A percentile compares a stretch with the other conserved stretches of the same genome.
phyloP scores from a whole-genome alignment of 2,888 invertebrate species.

The Lasioglossum malachurum region DNA sequence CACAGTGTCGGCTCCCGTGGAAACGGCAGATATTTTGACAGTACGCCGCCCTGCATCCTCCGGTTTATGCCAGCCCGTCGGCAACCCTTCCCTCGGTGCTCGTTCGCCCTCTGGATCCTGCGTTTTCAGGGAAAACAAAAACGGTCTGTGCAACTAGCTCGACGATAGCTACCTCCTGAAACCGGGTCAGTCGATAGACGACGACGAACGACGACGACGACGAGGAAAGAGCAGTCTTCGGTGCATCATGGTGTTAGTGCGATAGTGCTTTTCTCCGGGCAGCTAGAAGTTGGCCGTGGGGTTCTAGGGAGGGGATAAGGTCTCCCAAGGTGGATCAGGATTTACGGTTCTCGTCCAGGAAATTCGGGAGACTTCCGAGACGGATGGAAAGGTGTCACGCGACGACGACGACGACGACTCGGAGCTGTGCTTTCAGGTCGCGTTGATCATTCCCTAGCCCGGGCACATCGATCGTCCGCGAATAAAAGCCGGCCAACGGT shows the following conservation, averaged over 20 bases:
- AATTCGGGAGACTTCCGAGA: not conserved
- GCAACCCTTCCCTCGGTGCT: not conserved
- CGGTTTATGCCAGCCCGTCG: constrained; percentile 53
- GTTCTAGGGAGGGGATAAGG: not conserved
- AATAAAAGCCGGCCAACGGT: constrained; percentile 16
- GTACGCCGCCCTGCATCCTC: constrained; percentile 76
- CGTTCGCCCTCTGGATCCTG: not conserved
- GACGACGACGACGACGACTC: not conserved
- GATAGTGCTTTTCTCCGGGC: constrained; percentile 26
- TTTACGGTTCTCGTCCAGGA: not conserved
- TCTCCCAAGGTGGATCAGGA: not conserved
- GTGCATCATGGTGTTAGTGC: constrained; percentile 54
- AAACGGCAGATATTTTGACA: constrained; percentile 76
- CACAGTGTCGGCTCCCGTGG: constrained; percentile 49
- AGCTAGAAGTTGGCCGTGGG: not conserved
- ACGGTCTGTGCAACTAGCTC: not conserved
- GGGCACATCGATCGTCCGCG: constrained; percentile 38
- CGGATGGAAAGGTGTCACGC: constrained; percentile 35
- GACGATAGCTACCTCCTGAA: constrained; percentile 46
- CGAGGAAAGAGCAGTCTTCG: constrained; percentile 7
- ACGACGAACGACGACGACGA: not conserved
- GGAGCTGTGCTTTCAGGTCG: not conserved
- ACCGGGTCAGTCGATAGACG: constrained; percentile 78
- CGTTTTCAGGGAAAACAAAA: not conserved
- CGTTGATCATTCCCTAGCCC: constrained; percentile 3